Base-by-base conservation (phyloP, 2,888 invertebrate genomes). In the Shargacucullia verbasci region DNA sequence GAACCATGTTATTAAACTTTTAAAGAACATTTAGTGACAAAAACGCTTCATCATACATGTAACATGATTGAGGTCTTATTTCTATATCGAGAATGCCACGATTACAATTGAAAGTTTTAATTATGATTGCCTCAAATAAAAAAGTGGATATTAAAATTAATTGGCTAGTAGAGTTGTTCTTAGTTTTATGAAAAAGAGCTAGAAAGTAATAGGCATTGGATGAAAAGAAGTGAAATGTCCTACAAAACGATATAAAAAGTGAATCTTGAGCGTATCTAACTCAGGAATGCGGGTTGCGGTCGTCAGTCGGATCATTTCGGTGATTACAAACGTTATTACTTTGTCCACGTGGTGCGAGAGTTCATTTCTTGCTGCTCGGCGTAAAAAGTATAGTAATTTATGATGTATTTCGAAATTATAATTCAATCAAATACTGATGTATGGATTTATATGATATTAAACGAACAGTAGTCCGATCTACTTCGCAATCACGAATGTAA, bases 231-330 rank as follows among this genome's bases (percentile, higher is more conserved):
- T 70, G 70, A 76, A 70, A 77, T 58, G 70, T 73, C 57, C 56
- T 66, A 73, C 56, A 76, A 73, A 73, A 72, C 58, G 60, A 66
- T 46, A 70, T 62, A 73, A 76, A 82, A 83, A 81, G 76, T 74
- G 73, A 79, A 80, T 73, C 65, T 76, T 65, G 70, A 79, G 78
- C 81, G 82, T 82, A 72, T 70, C 82, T 54, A 78, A 78, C 72
- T 11, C 56, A 70, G 87, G 89, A 90, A 90, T 90, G 90, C 72
- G 82, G 80, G n/a, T 73, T 78, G 85, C 77, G 83, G 83, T 81
- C 79, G 75, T 70, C 73, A 61, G 65, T 15, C 59, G 44, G 81
- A 82, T 85, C 77, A 83, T 86, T 82, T 83, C 70, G 81, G 84
- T 87, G 80, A 87, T 90, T 87, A 87, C 80, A 78, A 73, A 83